Evolutionary conservation across 1,140 invertebrate species (phyloP), one percentile per base, ranked within the genome.

Genomic region (Brachionus manjavacas): DNA sequence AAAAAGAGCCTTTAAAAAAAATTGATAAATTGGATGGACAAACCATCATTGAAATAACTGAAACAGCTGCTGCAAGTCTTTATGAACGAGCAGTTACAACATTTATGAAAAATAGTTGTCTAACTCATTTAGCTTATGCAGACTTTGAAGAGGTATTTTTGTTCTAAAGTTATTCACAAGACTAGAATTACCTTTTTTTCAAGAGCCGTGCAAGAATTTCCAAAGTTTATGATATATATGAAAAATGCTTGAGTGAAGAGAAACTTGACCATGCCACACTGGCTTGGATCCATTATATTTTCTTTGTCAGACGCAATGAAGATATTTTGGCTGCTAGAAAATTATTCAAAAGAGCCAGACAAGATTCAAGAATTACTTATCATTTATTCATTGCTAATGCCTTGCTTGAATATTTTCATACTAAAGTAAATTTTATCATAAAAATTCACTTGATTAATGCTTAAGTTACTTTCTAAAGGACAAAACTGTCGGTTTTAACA

Each of bases 401-500:
- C 0, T 90, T 98, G 0, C 99, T 99, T 96, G 98, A 99, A 91
- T 99, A 99, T 89, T 99, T 98, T 88, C 99, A 96, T 88, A 98
- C 95, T 78, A 99, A 99, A 88, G 91, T 91, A 74, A 79, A 80
- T 80, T 85, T 76, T 25, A 25, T 68, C 4, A 8, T 83, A 31
- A 14, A 16, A 84, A 39, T 4, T 46, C n/a, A 46, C 9, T 16
- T 31, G 31, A 25, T 28, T 39, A 8, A 35, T 64, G 9, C 0
- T 23, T 41, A 35, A 35, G 31, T 7, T 14, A 31, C 85, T 55
- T 84, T 83, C 87, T 88, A 60, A 84, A 92, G 91, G 97, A 99
- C 89, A 97, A 98, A 90, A 96, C 96, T 88, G 95, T 99, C 80
- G 97, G 97, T 0, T 96, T 98, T 88, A 93, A 96, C 86, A 99